These are phyloP conservation scores for Drosophila falleni DNA, from an alignment of 2,888 invertebrate species.

Conservation along the genomic window DNA sequence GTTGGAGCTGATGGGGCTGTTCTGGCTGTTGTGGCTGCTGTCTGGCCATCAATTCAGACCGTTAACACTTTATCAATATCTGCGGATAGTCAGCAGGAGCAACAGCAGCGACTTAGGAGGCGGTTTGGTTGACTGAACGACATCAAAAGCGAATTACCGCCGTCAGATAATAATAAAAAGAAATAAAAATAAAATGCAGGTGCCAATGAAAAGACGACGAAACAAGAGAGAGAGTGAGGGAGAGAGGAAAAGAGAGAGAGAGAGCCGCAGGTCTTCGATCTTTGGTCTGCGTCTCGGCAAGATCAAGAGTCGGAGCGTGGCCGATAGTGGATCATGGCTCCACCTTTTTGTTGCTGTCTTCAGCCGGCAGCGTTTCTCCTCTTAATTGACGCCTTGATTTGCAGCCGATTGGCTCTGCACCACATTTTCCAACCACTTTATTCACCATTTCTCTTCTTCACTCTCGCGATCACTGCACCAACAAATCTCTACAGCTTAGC, in stretches of 20 bases:
- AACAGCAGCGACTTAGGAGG: conserved; percentile 51
- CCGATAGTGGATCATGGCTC: conserved; percentile 59
- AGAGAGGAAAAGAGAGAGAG: neutral
- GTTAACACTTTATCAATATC: conserved; percentile 67
- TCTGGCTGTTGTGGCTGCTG: conserved; percentile 21
- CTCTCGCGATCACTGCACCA: neutral
- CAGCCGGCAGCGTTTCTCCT: conserved; percentile 52
- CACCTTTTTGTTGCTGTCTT: conserved; percentile 62
- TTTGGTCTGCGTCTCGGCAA: conserved; percentile 44
- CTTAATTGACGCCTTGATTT: conserved; percentile 69
- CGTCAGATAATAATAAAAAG: conserved; percentile 55
- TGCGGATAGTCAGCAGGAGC: conserved; percentile 22
- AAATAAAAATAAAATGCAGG: conserved; percentile 43
- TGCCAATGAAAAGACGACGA: conserved; percentile 50
- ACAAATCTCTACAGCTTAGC: neutral
- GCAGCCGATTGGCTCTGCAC: conserved; percentile 53
- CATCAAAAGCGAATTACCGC: conserved; percentile 60
- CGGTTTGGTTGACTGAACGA: conserved; percentile 57
- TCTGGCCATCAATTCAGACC: conserved; percentile 49
- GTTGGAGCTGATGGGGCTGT: conserved; percentile 12
- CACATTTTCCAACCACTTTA: conserved; percentile 26
- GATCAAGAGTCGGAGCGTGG: conserved; percentile 61
- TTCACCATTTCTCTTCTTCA: neutral
- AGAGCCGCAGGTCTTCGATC: conserved; percentile 50
- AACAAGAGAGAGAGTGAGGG: conserved; percentile 12